Evolutionary conservation across 2,888 invertebrate genomes (phyloP), one percentile per base, ranked within the genome.

Genomic region (Suillia variegata): DNA sequence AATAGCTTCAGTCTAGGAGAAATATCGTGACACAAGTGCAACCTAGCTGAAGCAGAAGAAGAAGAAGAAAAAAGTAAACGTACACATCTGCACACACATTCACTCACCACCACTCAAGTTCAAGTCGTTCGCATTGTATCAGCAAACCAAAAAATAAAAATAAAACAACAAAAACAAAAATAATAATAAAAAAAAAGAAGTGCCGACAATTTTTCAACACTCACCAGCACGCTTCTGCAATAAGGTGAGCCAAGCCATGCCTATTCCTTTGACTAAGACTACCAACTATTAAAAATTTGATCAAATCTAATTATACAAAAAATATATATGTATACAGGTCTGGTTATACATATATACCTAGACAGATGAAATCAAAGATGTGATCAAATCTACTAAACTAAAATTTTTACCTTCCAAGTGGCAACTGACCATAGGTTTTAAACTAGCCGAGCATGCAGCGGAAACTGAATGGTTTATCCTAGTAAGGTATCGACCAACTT

Each of bases 201-300:
- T 70, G 74, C 64, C 66, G 70, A 66, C 74, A 73, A 73, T 74
- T 73, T 73, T 73, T 74, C 74, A 69, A 73, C 74, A 74, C 74
- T 70, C 62, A 57, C 63, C 66, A 59, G 62, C 68, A 72, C 71
- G 68, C 69, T 68, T 64, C 61, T 54, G 53, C 58, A 45, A 45
- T 20, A 45, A 45, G 45, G 20, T 20, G 45, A 17, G 13, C 45
- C 6, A 18, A 4, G 13, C 18, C 45, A 20, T 18, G 20, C 20
- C 45, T 31, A 8, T 31, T 6, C 31, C 31, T 31, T 31, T 31
- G 31, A 6, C 31, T 31, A 8, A 31, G 12, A 6, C 12, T 31
- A 31, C 6, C 6, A 31, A 31, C 31, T 12, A 31, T n/a, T n/a
- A n/a, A n/a, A n/a, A n/a, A n/a, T n/a, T n/a, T n/a, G n/a, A n/a